Percentiles rank a stretch among this genome's conserved stretches.
Conservation (phyloP, 2,113 vertebrate genomes). For the Panthera uncia region DNA sequence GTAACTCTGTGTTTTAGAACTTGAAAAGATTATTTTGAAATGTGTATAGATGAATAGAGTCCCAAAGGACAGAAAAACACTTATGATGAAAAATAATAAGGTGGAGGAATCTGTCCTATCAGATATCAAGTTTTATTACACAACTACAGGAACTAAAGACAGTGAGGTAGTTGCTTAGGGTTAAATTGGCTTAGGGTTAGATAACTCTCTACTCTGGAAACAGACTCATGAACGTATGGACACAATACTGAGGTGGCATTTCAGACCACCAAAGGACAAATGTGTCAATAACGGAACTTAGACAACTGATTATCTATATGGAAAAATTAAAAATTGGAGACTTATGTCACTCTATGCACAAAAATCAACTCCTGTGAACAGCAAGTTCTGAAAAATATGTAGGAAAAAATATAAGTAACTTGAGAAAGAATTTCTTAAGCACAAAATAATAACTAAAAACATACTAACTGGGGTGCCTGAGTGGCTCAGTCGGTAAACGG, state of each 20-base stretch:
- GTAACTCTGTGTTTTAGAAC: neutral
- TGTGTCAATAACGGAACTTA: neutral
- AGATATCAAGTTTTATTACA: neutral
- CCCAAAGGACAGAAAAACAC: neutral
- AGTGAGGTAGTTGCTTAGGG: neutral
- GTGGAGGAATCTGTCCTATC: neutral
- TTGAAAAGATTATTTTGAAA: neutral
- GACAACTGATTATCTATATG: neutral
- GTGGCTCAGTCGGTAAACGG: no score
- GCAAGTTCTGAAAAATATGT: neutral
- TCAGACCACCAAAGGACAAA: neutral
- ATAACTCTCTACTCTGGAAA: neutral
- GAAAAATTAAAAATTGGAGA: neutral
- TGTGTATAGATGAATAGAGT: neutral
- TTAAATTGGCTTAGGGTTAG: neutral
- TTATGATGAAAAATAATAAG: neutral
- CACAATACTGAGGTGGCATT: neutral
- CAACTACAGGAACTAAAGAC: neutral
- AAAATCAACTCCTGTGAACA: neutral
- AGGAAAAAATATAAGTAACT: neutral
- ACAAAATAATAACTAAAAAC: neutral
- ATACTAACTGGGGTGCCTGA: neutral
- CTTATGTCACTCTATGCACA: neutral
- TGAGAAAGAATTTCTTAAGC: neutral
- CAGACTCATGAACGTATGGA: neutral